phyloP scores from a whole-genome alignment of 2,113 vertebrate genomes.

The Pterocles orientalis region DNA sequence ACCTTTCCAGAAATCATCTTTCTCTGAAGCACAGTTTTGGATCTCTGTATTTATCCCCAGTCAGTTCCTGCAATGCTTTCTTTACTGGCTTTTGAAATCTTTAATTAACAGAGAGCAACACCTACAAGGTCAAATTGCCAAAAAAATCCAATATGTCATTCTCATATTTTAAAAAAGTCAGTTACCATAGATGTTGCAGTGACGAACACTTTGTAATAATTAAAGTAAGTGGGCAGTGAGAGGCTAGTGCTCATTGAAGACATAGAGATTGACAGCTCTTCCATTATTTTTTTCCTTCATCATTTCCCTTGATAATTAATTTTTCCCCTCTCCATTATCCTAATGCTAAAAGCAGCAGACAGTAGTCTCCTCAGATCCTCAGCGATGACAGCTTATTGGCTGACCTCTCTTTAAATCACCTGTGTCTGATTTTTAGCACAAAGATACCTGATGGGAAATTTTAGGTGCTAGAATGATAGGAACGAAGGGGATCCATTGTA shows the following conservation, averaged over 20 bases:
- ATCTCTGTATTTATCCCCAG: neutral
- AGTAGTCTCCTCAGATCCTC: neutral
- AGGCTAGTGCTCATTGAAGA: neutral
- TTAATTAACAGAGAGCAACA: neutral
- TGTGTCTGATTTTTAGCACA: neutral
- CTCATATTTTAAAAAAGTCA: neutral
- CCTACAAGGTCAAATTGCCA: neutral
- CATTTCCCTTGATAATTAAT: neutral
- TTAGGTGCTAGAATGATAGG: neutral
- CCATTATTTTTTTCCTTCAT: neutral
- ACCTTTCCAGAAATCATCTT: neutral
- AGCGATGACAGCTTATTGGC: accelerated
- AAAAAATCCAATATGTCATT: neutral
- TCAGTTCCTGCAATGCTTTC: neutral
- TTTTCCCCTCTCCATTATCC: neutral
- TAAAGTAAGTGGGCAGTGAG: neutral
- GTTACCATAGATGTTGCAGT: accelerated
- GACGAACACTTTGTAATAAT: neutral
- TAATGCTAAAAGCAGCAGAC: neutral
- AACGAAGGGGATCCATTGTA: accelerated
- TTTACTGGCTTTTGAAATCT: neutral
- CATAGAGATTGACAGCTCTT: neutral
- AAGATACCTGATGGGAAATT: neutral
- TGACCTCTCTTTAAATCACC: neutral
- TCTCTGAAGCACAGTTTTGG: neutral